Base-by-base conservation (phyloP, 2,797 vertebrate genomes). In the Pseudotriccus pelzelni region DNA sequence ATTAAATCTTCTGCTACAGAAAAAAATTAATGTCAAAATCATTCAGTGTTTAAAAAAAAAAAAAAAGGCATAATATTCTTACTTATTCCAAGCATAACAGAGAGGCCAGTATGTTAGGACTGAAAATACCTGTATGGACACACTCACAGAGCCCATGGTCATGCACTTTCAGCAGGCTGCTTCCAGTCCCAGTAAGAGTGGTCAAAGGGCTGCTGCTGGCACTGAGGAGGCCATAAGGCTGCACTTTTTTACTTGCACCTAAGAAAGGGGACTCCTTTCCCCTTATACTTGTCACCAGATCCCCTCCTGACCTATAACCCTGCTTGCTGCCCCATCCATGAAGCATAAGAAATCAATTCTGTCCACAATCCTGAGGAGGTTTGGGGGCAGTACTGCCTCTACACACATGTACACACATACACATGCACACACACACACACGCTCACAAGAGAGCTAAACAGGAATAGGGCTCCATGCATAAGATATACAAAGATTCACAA, bases 401-500 rank as follows among this genome's bases (percentile, higher is more conserved):
- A 37, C 50, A 19, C 14, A 52, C 9, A 0, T 3, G 9, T 10
- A 32, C n/a, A 66, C 5, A 7, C 6, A 9, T 3, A 20, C 5
- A 2, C 24, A 20, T 6, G 9, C 21, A 17, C 12, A 12, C 8
- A 10, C 8, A 10, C 20, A 28, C 1, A 3, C 4, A 4, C 25
- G 10, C n/a, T 44, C 30, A 10, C 27, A 25, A 27, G 30, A 4
- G 27, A 85, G 4, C 25, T 60, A 23, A 72, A 47, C 25, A 50
- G 9, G 12, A 50, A 3, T 20, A 28, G 17, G 23, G 12, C 6
- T 78, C 24, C 0, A 0, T 7, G 4, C 21, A 7, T 6, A n/a
- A 43, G 12, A 23, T 46, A 78, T 7, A 50, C 13, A 55, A 74
- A 77, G 18, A 60, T 23, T 17, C 34, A 52, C 8, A 24, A 14